phyloP scores from a whole-genome alignment of 2,888 invertebrate species.

The Hydrotaea cyrtoneurina region DNA sequence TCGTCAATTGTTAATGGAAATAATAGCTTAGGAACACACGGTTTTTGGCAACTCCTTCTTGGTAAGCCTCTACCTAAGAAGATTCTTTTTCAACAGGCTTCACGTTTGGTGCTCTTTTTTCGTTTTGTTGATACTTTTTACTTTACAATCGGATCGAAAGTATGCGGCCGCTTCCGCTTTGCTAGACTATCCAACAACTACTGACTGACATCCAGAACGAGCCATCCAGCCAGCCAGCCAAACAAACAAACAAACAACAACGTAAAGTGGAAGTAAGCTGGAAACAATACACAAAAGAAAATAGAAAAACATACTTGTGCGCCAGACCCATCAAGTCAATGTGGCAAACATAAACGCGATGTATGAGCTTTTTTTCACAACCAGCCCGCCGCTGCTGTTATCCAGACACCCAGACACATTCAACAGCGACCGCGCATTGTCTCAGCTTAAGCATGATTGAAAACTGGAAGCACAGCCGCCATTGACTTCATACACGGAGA shows the following conservation, averaged over 20 bases:
- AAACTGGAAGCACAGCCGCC: neutral
- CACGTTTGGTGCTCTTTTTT: conserved; percentile 26
- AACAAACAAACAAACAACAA: conserved; percentile 34
- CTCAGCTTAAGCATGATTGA: neutral
- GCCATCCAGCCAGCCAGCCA: conserved; percentile 20
- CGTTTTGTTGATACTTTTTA: neutral
- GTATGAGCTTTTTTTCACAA: conserved; percentile 35
- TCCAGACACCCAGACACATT: conserved; percentile 30
- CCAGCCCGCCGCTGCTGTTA: conserved; percentile 24
- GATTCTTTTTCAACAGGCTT: conserved; percentile 9
- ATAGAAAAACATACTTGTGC: conserved; percentile 17
- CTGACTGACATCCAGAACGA: conserved; percentile 50
- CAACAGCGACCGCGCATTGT: conserved; percentile 42
- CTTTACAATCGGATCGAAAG: neutral
- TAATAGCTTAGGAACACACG: neutral
- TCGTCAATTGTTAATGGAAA: neutral
- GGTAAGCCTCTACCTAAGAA: conserved; percentile 12
- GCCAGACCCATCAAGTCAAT: neutral
- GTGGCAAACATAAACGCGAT: conserved; percentile 27
- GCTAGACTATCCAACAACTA: conserved; percentile 38
- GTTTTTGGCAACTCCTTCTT: neutral
- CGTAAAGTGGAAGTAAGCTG: conserved; percentile 36
- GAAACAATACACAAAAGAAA: conserved; percentile 43
- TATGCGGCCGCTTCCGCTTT: conserved; percentile 39
- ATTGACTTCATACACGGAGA: neutral